Evolutionary conservation across 1,140 invertebrate genomes (phyloP), one percentile per base, ranked within the genome.

Genomic region (Trialeurodes vaporariorum): DNA sequence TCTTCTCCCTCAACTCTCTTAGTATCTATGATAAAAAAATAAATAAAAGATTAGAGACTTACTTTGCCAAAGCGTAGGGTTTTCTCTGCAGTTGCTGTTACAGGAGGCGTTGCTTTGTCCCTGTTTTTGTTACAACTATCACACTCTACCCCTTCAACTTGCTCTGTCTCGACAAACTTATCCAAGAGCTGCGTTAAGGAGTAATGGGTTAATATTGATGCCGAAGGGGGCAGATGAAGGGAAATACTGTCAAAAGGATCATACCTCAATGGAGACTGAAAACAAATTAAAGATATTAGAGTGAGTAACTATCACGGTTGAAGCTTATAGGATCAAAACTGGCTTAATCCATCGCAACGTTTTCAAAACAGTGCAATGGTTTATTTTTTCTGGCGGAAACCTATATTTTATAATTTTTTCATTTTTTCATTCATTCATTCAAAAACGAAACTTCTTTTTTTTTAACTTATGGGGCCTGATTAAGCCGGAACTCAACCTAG

Each of bases 241-340:
- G 92, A 92, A 23, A 96, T 81, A 74, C 89, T 92, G 76, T 95
- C 92, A 74, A 94, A 92, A 75, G 91, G 91, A 75, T 96, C 93
- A 76, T 93, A 94, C 22, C 87, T 86, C 13, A 95, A 86, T 0
- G 90, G 85, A 72, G 89, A 89, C 85, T 91, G 77, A 64, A 81
- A 79, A 71, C 75, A 76, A 75, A 67, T 64, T 59, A 64, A 70
- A 12, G 63, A 34, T 22, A 34, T 64, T 63, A 64, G 13, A 27
- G 17, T 22, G 63, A 22, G 25, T 17, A n/a, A n/a, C n/a, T n/a
- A n/a, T n/a, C n/a, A n/a, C n/a, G n/a, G n/a, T n/a, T n/a, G n/a
- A n/a, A n/a, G n/a, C n/a, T n/a, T n/a, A n/a, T n/a, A n/a, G n/a
- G n/a, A n/a, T n/a, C n/a, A n/a, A n/a, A n/a, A n/a, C n/a, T n/a